Percentiles rank a stretch among this genome's conserved stretches.
Conservation (phyloP, 2,113 vertebrate genomes). For the Paradisaea rubra region DNA sequence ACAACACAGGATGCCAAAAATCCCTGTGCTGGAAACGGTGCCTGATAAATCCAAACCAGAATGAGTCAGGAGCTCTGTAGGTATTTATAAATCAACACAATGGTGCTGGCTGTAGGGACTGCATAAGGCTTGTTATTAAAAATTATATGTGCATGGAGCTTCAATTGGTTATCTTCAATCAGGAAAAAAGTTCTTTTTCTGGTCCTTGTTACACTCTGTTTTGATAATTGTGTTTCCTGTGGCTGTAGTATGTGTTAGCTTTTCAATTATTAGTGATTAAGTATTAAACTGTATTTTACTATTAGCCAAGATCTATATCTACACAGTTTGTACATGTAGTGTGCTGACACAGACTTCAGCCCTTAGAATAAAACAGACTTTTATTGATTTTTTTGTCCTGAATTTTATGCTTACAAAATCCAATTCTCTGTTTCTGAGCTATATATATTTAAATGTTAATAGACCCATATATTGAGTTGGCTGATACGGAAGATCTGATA, state of each 20-base stretch:
- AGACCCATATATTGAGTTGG: not conserved
- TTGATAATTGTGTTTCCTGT: not conserved
- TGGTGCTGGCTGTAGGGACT: not conserved
- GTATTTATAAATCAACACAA: not conserved
- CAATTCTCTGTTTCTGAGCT: not conserved
- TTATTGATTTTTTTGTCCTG: not conserved
- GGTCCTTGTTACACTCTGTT: not conserved
- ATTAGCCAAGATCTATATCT: not conserved
- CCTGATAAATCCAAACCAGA: not conserved
- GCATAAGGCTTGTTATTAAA: not conserved
- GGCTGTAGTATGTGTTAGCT: not conserved
- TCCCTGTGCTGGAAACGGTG: not conserved
- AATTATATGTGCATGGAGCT: not conserved
- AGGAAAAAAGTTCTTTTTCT: slow-evolving; percentile 4
- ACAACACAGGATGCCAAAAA: not conserved
- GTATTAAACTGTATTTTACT: slow-evolving; percentile 11
- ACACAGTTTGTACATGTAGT: not conserved
- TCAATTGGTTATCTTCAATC: not conserved
- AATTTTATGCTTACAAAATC: not conserved
- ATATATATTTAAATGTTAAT: not conserved
- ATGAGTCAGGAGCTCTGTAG: not conserved
- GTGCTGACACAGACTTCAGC: not conserved
- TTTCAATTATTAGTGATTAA: slow-evolving; percentile 41
- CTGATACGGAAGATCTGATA: not conserved
- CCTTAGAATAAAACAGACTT: not conserved